These are phyloP conservation scores for Pseudochaenichthys georgianus DNA, from an alignment of 2,797 vertebrate genomes.

Conservation along the genomic window DNA sequence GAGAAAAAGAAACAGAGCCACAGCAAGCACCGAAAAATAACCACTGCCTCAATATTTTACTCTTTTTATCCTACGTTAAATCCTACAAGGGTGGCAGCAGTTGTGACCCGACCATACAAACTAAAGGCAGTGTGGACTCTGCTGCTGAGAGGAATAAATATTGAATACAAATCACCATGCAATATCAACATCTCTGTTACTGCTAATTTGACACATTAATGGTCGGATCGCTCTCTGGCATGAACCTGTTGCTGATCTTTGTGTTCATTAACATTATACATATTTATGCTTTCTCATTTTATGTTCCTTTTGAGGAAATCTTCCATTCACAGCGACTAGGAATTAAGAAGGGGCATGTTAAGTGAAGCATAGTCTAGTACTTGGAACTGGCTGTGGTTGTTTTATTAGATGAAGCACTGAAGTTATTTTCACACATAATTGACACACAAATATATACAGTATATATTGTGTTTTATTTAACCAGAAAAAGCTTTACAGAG, in stretches of 20 bases:
- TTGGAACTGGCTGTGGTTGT: conserved; percentile 8
- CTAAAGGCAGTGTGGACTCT: conserved; percentile 20
- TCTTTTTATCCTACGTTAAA: conserved; percentile 8
- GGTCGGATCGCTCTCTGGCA: conserved; percentile 12
- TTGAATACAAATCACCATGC: conserved; percentile 28
- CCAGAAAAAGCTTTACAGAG: too few relatives aligned
- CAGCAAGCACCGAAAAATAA: conserved; percentile 43
- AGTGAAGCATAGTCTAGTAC: conserved; percentile 5
- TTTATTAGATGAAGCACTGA: conserved; percentile 12
- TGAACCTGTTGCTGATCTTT: conserved; percentile 6
- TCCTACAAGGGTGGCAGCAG: conserved; percentile 26
- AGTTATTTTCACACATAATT: conserved; percentile 28
- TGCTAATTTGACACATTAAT: conserved; percentile 13
- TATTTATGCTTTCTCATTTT: conserved; percentile 18
- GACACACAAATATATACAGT: conserved; percentile 13
- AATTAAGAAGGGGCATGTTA: conserved; percentile 20
- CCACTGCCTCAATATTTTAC: conserved; percentile 17
- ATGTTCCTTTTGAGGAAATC: not conserved
- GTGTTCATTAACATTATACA: not conserved
- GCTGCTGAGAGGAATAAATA: conserved; percentile 24
- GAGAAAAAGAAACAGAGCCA: conserved; percentile 37
- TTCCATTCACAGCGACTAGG: conserved; percentile 11
- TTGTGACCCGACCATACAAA: conserved; percentile 33
- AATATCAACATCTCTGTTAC: conserved; percentile 6
- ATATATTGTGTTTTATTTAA: too few relatives aligned